Conservation (phyloP, 1,140 invertebrate genomes). For the Aphelinus atriplicis region DNA sequence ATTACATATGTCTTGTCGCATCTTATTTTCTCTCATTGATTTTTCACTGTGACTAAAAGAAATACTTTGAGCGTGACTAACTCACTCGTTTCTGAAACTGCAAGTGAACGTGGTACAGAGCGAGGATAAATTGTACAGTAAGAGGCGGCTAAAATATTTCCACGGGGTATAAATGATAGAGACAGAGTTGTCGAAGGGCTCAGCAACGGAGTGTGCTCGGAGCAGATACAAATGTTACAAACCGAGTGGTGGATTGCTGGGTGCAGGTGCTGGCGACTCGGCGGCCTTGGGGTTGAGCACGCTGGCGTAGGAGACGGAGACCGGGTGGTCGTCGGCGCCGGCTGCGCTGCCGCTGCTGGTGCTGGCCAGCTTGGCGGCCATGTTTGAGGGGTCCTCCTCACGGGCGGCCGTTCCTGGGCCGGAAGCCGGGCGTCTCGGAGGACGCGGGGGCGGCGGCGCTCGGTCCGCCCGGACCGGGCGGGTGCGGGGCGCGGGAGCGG, state of each 20-base stretch:
- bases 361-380: constrained; percentile 59
- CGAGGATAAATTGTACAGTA: no score
- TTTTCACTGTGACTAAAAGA: no score
- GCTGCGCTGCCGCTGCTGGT: constrained; percentile 43
- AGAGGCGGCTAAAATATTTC: no score
- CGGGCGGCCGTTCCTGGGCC: constrained; percentile 14
- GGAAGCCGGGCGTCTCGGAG: not conserved
- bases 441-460: not conserved
- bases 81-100: no score
- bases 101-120: no score
- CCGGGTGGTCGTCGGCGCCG: constrained; percentile 21
- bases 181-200: no score
- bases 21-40: no score
- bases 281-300: constrained; percentile 62
- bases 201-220: no score
- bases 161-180: no score
- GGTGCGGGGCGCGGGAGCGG: not conserved
- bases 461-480: not conserved
- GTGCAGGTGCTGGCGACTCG: constrained; percentile 24
- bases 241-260: not conserved
- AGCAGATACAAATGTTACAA: no score
- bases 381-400: constrained; percentile 47
- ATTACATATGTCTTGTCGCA: no score
- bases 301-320: constrained; percentile 63
- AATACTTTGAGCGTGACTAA: no score